Evolutionary conservation across 2,113 vertebrate species (phyloP).

Genomic region (Clarias magur): DNA sequence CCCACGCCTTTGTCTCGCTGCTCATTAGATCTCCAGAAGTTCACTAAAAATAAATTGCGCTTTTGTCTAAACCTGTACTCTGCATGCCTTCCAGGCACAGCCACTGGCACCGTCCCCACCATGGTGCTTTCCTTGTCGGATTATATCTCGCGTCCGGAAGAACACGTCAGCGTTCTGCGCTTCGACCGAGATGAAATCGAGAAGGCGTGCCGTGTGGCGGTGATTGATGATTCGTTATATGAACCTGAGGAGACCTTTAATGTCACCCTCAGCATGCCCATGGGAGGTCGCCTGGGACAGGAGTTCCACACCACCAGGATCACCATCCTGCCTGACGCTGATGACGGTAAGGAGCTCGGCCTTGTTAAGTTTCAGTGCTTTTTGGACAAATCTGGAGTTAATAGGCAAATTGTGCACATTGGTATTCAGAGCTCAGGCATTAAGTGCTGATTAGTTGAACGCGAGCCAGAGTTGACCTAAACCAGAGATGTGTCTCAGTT

Average conservation of each 20-base stretch:
- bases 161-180: slow-evolving; percentile 88
- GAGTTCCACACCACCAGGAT: slow-evolving; percentile 78
- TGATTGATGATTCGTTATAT: slow-evolving; percentile 93
- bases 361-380: slow-evolving; percentile 38
- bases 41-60: background rate
- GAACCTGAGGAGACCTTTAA: slow-evolving; percentile 89
- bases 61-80: background rate
- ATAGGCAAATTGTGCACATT: background rate
- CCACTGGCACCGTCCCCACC: slow-evolving; percentile 84
- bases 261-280: slow-evolving; percentile 86
- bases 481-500: background rate
- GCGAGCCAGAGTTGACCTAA: background rate
- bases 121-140: slow-evolving; percentile 93
- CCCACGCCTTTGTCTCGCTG: background rate
- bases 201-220: slow-evolving; percentile 81
- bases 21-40: background rate
- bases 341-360: slow-evolving; percentile 80
- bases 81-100: slow-evolving; percentile 74
- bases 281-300: slow-evolving; percentile 85
- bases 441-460: background rate
- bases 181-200: slow-evolving; percentile 87
- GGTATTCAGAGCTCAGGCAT: background rate
- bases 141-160: slow-evolving; percentile 92
- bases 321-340: slow-evolving; percentile 83
- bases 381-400: background rate